Conservation (phyloP, 2,888 invertebrate species). For the Aporophyla lueneburgensis region DNA sequence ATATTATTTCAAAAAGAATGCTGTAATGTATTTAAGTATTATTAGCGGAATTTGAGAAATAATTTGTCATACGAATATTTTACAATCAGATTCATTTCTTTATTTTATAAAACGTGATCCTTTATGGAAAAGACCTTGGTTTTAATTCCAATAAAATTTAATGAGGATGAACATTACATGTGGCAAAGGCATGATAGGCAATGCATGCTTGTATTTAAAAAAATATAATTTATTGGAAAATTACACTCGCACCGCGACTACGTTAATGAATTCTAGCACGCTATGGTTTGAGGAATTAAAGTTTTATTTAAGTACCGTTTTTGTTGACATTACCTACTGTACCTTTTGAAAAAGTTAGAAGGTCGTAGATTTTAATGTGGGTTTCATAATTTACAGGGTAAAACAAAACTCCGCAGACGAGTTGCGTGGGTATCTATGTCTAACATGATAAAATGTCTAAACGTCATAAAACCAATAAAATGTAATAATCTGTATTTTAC, state of each 20-base stretch:
- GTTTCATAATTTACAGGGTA: neutral
- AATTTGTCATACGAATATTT: neutral
- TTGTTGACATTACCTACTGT: neutral
- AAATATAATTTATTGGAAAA: slow-evolving; percentile 15
- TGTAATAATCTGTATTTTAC: neutral
- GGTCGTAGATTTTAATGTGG: neutral
- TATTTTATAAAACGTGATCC: slow-evolving; percentile 8
- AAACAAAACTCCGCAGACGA: neutral
- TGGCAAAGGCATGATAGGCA: neutral
- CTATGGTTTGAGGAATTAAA: slow-evolving; percentile 27
- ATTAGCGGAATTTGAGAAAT: neutral
- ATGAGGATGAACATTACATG: slow-evolving; percentile 37
- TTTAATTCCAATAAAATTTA: slow-evolving; percentile 21
- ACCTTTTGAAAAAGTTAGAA: neutral
- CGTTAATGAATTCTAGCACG: slow-evolving; percentile 46
- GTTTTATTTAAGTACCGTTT: slow-evolving; percentile 11
- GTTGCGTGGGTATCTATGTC: no score
- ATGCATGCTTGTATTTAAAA: slow-evolving; percentile 19
- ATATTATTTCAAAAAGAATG: neutral
- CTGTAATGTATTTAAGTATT: neutral
- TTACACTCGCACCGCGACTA: neutral
- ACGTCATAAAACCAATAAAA: no score
- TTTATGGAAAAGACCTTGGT: slow-evolving; percentile 37
- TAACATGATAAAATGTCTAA: no score
- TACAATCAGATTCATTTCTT: neutral